A percentile compares a stretch with the other conserved stretches of the same genome.
Conservation (phyloP, 2,797 vertebrate genomes). For the Helicolenus hilgendorfi region DNA sequence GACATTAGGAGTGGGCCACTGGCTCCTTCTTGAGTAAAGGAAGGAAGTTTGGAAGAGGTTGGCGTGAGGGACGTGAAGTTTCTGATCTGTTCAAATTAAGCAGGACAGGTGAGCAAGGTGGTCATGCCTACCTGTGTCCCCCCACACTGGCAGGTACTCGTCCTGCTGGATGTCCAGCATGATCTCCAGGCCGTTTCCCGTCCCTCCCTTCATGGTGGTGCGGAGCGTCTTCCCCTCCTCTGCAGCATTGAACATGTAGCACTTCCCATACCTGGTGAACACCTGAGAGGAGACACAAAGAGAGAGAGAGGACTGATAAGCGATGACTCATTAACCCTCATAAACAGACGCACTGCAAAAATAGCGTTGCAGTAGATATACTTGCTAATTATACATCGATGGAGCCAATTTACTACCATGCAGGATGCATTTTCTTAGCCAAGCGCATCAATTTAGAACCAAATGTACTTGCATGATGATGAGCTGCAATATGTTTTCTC, state of each 20-base stretch:
- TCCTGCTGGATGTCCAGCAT: slow-evolving; percentile 99
- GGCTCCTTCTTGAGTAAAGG: neutral
- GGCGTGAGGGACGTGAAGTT: neutral
- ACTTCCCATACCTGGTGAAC: slow-evolving; percentile 99
- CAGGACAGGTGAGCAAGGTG: neutral
- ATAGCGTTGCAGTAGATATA: neutral
- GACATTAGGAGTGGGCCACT: neutral
- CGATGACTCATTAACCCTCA: neutral
- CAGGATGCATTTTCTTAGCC: neutral
- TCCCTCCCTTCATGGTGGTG: slow-evolving; percentile 98
- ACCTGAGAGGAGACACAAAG: slow-evolving; percentile 84
- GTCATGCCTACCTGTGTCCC: slow-evolving; percentile 92
- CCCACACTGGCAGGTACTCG: slow-evolving; percentile 98
- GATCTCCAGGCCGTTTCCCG: slow-evolving; percentile 98
- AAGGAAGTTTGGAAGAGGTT: neutral
- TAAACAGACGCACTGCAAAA: neutral
- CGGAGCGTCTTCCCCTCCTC: slow-evolving; percentile 96
- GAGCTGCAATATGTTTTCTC: neutral
- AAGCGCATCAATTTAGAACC: neutral
- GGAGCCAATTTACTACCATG: neutral
- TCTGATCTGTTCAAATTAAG: neutral
- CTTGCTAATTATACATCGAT: neutral
- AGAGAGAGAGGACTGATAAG: neutral
- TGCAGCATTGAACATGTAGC: slow-evolving; percentile 98
- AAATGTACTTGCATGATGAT: neutral